Evolutionary conservation across 2,113 vertebrate species (phyloP), one percentile per base, ranked within the genome.

Genomic region (Pleuronectes platessa): DNA sequence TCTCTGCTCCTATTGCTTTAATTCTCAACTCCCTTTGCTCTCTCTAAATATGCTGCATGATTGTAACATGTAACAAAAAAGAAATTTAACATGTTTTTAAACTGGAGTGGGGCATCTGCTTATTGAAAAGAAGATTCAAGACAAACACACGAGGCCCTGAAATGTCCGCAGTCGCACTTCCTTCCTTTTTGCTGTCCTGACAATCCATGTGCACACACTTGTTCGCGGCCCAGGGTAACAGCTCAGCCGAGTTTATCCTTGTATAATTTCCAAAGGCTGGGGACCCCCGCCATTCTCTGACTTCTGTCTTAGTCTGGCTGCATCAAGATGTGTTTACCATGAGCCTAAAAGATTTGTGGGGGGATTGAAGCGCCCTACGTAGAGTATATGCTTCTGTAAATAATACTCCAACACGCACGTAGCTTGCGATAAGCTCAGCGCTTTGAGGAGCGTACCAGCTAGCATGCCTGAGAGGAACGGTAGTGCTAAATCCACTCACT

Each of bases 11-110:
- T 42, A 55, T 86, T 71, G 71, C 82, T 82, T 76, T 85, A 67
- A 66, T 31, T 71, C 82, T 60, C 13, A 31, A 72, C 78, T 63
- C 82, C 82, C 61, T 76, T 67, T 14, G 60, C 72, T 84, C 55
- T 70, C 42, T 88, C 74, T 82, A 64, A 78, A 86, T 81, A 89
- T 77, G 86, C 85, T 89, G 90, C 88, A 88, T 89, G 88, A 88
- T 90, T 82, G 85, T 84, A 83, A 90, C 75, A 68, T 74, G 49
- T 71, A 71, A 74, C 35, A 68, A 31, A 56, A 51, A 55, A 55
- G 2, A 70, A 68, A 68, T 61, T 13, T 17, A 68, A 64, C 54
- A 58, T 71, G 31, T 63, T 47, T 82, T 69, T n/a, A 54, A 63
- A 58, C 3, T 5, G 75, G 79, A 81, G 74, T 13, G 75, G 54